Base-by-base conservation (phyloP, 2,797 vertebrate species). In the Phaenicophaeus curvirostris region DNA sequence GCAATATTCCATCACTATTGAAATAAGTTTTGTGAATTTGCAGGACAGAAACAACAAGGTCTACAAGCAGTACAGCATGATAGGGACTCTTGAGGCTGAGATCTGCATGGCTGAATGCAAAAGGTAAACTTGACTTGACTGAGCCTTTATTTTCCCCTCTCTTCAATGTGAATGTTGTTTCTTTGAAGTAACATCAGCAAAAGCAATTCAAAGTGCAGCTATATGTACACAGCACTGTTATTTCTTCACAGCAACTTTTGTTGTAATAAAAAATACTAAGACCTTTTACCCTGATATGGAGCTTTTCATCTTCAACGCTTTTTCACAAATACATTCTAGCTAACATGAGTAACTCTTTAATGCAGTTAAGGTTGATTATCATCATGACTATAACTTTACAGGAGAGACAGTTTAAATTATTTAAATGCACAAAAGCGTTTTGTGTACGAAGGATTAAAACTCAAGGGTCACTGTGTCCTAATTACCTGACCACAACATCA, bases 231-330 rank as follows among this genome's bases (percentile, higher is more conserved):
- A 83, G 59, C 4, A 59, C 23, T 44, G 67, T 41, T 89, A 85
- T 6, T 89, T 90, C 66, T 86, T 83, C 50, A 67, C 8, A 74
- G 63, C 44, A 63, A 55, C 59, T 90, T 93, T 19, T 68, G 44
- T 65, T 77, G 50, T n/a, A 89, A 66, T n/a, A 57, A 76, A 76
- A 88, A 86, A 72, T 28, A 65, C 15, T 6, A 87, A 44, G 41
- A 71, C 42, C 46, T 92, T 89, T 83, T 69, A 85, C 89, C 75
- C 69, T 67, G 44, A 84, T 48, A 66, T 31, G 63, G 20, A 13
- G 24, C 62, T 95, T 96, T 96, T 96, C 59, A 92, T 89, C 92
- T 97, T 94, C 94, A 94, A 94, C 94, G 93, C 66, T 46, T 30
- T 85, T 74, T 79, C 61, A 59, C 27, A 66, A 88, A 90, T 7